phyloP scores from a whole-genome alignment of 2,113 vertebrate genomes.

The Melanostigma gelatinosum region DNA sequence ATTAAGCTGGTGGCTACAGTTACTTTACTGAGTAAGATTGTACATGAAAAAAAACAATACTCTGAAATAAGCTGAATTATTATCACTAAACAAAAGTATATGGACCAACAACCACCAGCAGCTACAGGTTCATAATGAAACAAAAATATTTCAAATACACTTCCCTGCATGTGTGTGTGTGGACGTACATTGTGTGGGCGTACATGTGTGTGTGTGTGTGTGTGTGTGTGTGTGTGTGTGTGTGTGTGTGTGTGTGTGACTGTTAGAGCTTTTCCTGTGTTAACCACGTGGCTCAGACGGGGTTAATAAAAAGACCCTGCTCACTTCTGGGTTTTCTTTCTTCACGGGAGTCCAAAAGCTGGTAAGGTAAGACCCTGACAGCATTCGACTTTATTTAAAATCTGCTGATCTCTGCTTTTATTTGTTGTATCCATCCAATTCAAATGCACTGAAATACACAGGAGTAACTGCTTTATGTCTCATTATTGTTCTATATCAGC shows the following conservation, averaged over 20 bases:
- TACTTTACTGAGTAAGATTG: not conserved
- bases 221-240: conserved; percentile 20
- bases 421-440: not conserved
- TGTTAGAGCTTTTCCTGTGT: conserved; percentile 79
- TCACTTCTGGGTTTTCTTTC: conserved; percentile 80
- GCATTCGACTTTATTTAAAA: not conserved
- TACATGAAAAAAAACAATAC: not conserved
- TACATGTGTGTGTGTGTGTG: not conserved
- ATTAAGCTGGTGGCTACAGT: not conserved
- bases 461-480: not conserved
- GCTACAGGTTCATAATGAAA: not conserved
- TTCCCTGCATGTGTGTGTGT: not conserved
- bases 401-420: not conserved
- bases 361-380: conserved; percentile 79
- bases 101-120: not conserved
- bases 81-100: not conserved
- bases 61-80: not conserved
- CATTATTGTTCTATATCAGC: not conserved
- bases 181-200: not conserved
- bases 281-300: conserved; percentile 76
- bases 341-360: conserved; percentile 55
- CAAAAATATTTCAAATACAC: too few species aligned
- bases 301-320: conserved; percentile 80
- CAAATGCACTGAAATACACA: not conserved
- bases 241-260: conserved; percentile 33